A percentile compares a stretch with the other conserved stretches of the same genome.
phyloP scores from a whole-genome alignment of 2,888 invertebrate genomes.

The Cheilosia vulpina region DNA sequence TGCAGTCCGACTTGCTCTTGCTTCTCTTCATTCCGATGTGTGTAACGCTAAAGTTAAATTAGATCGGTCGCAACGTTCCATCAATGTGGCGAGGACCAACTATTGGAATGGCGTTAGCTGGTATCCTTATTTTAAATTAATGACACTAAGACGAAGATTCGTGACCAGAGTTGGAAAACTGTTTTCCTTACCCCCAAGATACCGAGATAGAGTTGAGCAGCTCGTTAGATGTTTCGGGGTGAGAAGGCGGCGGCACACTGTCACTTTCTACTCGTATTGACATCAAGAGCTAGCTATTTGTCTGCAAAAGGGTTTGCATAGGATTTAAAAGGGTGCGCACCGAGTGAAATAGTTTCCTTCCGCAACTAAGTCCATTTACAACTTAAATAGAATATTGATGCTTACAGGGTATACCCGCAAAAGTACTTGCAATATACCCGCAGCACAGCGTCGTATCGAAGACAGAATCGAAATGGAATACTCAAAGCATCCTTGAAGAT shows the following conservation, averaged over 20 bases:
- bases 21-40: constrained; percentile 40
- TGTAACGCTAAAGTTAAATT: constrained; percentile 66
- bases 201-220: constrained; percentile 50
- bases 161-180: constrained; percentile 68
- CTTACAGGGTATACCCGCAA: constrained; percentile 19
- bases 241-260: not conserved
- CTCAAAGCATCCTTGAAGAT: constrained; percentile 41
- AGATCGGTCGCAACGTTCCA: constrained; percentile 63
- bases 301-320: constrained; percentile 38
- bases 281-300: constrained; percentile 40
- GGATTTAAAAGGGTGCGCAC: constrained; percentile 45
- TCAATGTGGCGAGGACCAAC: constrained; percentile 49
- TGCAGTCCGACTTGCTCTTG: not conserved
- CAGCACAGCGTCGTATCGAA: constrained; percentile 32
- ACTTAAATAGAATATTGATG: constrained; percentile 67
- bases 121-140: constrained; percentile 70
- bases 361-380: constrained; percentile 69
- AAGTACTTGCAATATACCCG: not conserved
- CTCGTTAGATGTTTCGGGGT: constrained; percentile 27
- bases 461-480: constrained; percentile 54
- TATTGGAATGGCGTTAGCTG: constrained; percentile 34
- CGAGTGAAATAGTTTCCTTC: constrained; percentile 50
- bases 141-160: constrained; percentile 64
- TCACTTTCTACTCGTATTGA: constrained; percentile 23
- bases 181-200: constrained; percentile 18